These are phyloP conservation scores for Yoshiicerus persimilis DNA, from an alignment of 1,140 invertebrate species.

Conservation along the genomic window DNA sequence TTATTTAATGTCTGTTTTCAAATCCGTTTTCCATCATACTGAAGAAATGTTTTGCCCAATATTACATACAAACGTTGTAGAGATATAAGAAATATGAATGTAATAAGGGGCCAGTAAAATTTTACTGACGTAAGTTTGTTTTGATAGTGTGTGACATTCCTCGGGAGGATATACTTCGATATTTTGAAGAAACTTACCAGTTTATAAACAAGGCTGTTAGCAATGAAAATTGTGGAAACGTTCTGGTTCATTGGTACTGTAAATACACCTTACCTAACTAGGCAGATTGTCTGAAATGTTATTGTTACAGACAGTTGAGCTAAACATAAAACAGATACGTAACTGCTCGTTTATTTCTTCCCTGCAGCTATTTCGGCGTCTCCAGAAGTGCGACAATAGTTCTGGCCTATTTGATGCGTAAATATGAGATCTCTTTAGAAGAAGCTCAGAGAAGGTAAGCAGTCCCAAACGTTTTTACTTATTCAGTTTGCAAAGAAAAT, in stretches of 20 bases:
- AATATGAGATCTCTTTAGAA: slow-evolving; percentile 68
- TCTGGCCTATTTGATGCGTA: slow-evolving; percentile 82
- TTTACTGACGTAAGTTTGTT: neutral
- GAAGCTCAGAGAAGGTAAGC: slow-evolving; percentile 65
- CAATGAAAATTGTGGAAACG: slow-evolving; percentile 61
- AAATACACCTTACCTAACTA: neutral
- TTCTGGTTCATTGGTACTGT: slow-evolving; percentile 76
- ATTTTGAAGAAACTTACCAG: slow-evolving; percentile 70
- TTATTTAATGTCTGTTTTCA: slow-evolving; percentile 43
- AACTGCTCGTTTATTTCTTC: neutral
- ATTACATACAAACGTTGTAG: neutral
- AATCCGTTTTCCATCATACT: neutral
- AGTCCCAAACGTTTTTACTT: slow-evolving; percentile 5
- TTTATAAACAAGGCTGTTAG: slow-evolving; percentile 63
- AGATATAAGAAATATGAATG: neutral
- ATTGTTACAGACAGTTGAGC: neutral
- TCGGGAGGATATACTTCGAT: slow-evolving; percentile 75
- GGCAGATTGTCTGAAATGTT: neutral
- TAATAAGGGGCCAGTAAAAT: neutral
- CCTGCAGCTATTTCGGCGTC: slow-evolving; percentile 55
- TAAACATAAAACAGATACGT: neutral
- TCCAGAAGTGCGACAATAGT: slow-evolving; percentile 80
- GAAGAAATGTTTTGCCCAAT: neutral
- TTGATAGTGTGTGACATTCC: slow-evolving; percentile 72
- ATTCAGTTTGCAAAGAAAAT: neutral